A percentile compares a stretch with the other conserved stretches of the same genome.
These are phyloP conservation scores for Acanthoscelides obtectus DNA, from an alignment of 2,888 invertebrate genomes.

Conservation along the genomic window DNA sequence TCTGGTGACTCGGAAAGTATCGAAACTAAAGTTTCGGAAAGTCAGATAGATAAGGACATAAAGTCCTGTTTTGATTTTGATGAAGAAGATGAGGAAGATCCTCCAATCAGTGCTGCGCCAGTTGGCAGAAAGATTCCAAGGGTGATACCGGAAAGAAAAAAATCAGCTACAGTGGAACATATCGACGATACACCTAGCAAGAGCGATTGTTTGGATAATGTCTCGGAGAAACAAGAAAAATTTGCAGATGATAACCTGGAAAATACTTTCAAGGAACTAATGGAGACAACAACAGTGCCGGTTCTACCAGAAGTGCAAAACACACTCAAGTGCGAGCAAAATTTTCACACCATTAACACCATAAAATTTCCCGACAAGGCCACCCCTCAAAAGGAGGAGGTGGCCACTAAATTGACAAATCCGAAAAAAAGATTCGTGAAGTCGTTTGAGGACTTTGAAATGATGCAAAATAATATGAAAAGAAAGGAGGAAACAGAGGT, in stretches of 20 bases:
- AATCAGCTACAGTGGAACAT: slow-evolving; percentile 21
- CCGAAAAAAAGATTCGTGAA: slow-evolving; percentile 46
- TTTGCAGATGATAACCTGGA: slow-evolving; percentile 32
- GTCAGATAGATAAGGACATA: slow-evolving; percentile 38
- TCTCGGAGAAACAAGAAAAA: neutral
- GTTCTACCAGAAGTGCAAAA: slow-evolving; percentile 54
- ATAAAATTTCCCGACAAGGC: slow-evolving; percentile 43
- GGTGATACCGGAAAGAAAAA: slow-evolving; percentile 49
- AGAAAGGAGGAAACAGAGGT: slow-evolving; percentile 14
- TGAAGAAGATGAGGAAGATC: slow-evolving; percentile 67
- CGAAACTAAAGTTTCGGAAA: slow-evolving; percentile 8
- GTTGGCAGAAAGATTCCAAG: slow-evolving; percentile 63
- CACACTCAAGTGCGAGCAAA: slow-evolving; percentile 39
- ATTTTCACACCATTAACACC: slow-evolving; percentile 43
- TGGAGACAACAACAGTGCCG: slow-evolving; percentile 58
- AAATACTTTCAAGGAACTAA: slow-evolving; percentile 57
- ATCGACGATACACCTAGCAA: slow-evolving; percentile 12
- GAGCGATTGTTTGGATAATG: slow-evolving; percentile 3
- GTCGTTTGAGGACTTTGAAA: slow-evolving; percentile 44
- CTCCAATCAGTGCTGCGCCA: slow-evolving; percentile 42
- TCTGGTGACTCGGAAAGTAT: slow-evolving; percentile 34
- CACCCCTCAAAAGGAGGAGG: slow-evolving; percentile 13
- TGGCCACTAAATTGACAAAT: slow-evolving; percentile 39
- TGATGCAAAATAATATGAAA: slow-evolving; percentile 24
- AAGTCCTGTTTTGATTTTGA: slow-evolving; percentile 76